Evolutionary conservation across 2,888 invertebrate genomes (phyloP), one percentile per base, ranked within the genome.

Genomic region (Blastobasis lacticolella): DNA sequence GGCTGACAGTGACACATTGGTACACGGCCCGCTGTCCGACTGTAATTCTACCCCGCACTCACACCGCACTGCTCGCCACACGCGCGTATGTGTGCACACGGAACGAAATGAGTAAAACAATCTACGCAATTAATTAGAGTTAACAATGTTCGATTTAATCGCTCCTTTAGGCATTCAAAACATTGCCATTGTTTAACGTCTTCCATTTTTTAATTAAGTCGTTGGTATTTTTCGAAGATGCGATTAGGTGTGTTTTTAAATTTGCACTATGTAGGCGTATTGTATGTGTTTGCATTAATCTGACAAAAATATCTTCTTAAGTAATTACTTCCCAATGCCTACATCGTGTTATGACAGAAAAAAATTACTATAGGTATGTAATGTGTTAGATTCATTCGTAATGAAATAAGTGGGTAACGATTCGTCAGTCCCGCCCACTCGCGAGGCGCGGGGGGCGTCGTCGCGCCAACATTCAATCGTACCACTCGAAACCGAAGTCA

Each of bases 1-100:
- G 63, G 65, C 67, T 89, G 88, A 88, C 88, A 88, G 84, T 89
- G 88, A 89, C 88, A 86, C 87, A 89, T 89, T 79, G 87, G 81
- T 88, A 88, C 88, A 89, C 64, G 87, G 77, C 72, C 57, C 79
- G 78, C 76, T 75, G 83, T 83, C 84, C 79, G 69, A 79, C 74
- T 87, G 83, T 87, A 85, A 86, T 86, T 86, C 86, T 78, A 87
- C 80, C 82, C 83, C 67, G 69, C 23, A 23, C 23, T 23, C 23
- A 23, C 23, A 23, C 23, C 23, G 23, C 23, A 23, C 23, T 23
- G 23, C 23, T 23, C 23, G 23, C 23, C 23, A 23, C 23, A 23
- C 23, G 23, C 23, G 23, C 23, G 23, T 23, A 23, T 23, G 23
- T 23, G 23, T 23, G 23, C 23, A 23, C 23, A 23, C 64, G 8